Evolutionary conservation across 2,113 vertebrate species (phyloP).

Genomic region (Isichthys henryi): DNA sequence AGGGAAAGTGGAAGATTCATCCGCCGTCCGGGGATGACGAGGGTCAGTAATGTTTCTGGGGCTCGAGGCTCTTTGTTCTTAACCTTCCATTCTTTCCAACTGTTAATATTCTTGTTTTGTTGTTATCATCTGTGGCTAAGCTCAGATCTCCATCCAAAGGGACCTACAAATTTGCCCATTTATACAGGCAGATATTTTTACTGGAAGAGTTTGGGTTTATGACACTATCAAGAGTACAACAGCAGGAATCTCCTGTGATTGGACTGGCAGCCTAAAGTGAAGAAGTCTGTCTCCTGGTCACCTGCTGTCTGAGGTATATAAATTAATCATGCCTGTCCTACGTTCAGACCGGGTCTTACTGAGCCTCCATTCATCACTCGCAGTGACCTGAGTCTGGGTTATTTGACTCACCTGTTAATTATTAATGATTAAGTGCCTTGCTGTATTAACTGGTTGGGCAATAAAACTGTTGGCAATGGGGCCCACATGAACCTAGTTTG

Average conservation of each 20-base stretch:
- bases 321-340: background rate
- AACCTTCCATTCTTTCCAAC: background rate
- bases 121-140: background rate
- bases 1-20: background rate
- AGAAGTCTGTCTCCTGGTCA: background rate
- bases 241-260: slow-evolving; percentile 1
- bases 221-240: background rate
- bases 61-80: background rate
- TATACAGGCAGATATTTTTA: background rate
- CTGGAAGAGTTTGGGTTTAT: background rate
- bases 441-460: background rate
- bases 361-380: background rate
- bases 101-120: background rate
- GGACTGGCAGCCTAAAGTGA: background rate
- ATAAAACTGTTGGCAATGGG: background rate
- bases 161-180: background rate
- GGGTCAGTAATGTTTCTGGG: background rate
- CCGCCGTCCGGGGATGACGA: background rate
- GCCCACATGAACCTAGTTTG: background rate
- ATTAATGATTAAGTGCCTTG: background rate
- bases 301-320: background rate
- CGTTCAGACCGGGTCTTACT: background rate
- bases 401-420: background rate
- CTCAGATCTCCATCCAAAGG: background rate
- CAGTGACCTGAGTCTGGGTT: background rate